Evolutionary conservation across 2,797 vertebrate species (phyloP), one percentile per base, ranked within the genome.

Genomic region (Mionectes olivaceus): DNA sequence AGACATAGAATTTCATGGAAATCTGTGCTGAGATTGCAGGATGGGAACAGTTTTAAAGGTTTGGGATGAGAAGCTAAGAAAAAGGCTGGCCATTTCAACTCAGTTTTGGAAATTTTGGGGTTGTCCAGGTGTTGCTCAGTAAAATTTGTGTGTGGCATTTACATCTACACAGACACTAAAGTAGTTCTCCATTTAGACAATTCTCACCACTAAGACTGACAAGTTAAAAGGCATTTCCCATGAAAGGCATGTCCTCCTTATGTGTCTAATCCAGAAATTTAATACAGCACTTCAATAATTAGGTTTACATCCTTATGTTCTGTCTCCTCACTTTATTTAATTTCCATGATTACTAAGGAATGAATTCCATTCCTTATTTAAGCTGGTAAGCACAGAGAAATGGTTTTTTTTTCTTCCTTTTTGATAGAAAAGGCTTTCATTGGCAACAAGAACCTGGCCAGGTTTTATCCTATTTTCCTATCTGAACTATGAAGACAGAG

Each of bases 281-380:
- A 95, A 94, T 88, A 32, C 27, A 94, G 80, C 33, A 83, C 84
- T 94, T 93, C 85, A 95, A 65, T 89, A 95, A 95, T 86, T 96
- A 94, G 88, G 94, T 96, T 97, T 95, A 96, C 89, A 95, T 75
- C 69, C 28, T 18, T 71, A 37, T 44, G 63, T 87, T 96, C 92
- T 68, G 30, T 65, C 70, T 90, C 84, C 71, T 93, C 89, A 39
- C 74, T 96, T 96, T 76, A 82, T 93, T 90, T 93, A 82, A 87
- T 91, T 78, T 68, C 39, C 60, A 84, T 84, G 70, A 93, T 83
- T 93, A 83, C 75, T 61, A 35, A 90, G 47, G 65, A 81, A 92
- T 93, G 32, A 95, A 94, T 94, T 94, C 55, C 55, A 64, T 47
- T 86, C 80, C 61, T 94, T 91, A 21, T 87, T 81, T 83, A 80